Evolutionary conservation across 2,113 vertebrate genomes (phyloP).

Genomic region (Hippocampus zosterae): DNA sequence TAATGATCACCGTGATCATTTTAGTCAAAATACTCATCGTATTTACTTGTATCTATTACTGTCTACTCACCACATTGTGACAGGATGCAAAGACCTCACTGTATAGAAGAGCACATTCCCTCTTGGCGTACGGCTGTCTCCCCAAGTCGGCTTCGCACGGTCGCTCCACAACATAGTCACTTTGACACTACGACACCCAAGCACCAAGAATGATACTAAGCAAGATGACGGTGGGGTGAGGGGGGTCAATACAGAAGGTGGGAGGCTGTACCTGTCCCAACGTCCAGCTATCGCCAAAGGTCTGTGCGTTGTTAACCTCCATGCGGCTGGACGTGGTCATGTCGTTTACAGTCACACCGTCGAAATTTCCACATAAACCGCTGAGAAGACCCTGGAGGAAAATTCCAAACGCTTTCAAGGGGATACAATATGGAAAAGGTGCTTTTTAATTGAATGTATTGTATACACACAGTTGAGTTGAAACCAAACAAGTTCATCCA

Average conservation of each 20-base stretch:
- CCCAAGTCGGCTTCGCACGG: constrained; percentile 92
- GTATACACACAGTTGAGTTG: background rate
- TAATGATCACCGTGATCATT: background rate
- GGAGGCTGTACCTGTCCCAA: constrained; percentile 82
- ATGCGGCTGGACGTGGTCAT: constrained; percentile 96
- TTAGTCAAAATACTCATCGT: background rate
- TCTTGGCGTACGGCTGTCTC: constrained; percentile 96
- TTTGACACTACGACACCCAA: constrained; percentile 82
- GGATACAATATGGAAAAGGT: background rate
- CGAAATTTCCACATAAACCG: constrained; percentile 97
- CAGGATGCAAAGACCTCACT: constrained; percentile 94
- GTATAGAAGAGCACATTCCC: constrained; percentile 92
- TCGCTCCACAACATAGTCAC: constrained; percentile 78
- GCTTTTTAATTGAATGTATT: background rate
- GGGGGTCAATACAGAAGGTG: background rate
- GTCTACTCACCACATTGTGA: constrained; percentile 88
- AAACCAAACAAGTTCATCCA: background rate
- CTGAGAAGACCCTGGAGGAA: constrained; percentile 79
- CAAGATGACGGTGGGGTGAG: constrained; percentile 10
- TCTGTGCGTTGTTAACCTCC: constrained; percentile 93
- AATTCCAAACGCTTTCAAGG: background rate
- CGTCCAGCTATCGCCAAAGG: constrained; percentile 95
- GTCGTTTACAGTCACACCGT: constrained; percentile 95
- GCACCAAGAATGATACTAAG: constrained; percentile 24
- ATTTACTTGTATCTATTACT: background rate